A percentile compares a stretch with the other conserved stretches of the same genome.
Conservation (phyloP, 2,888 invertebrate genomes). For the Lasiommata megera region DNA sequence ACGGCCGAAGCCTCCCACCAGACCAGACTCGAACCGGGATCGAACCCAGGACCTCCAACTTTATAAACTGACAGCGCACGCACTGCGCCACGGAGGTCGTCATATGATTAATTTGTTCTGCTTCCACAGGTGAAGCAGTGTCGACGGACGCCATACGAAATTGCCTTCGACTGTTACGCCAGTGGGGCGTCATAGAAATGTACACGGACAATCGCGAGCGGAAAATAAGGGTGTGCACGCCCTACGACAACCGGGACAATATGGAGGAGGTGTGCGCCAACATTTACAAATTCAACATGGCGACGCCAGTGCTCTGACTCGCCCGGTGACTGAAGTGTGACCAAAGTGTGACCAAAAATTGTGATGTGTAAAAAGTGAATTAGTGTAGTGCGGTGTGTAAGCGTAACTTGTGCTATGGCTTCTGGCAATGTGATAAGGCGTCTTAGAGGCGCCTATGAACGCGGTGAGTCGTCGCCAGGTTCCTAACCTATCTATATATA, state of each 20-base stretch:
- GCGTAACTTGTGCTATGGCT: neutral
- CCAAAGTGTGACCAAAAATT: constrained; percentile 3
- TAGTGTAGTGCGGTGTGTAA: neutral
- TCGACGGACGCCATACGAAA: constrained; percentile 93
- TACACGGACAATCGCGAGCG: constrained; percentile 52
- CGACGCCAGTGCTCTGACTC: constrained; percentile 48
- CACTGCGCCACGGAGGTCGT: too few relatives aligned
- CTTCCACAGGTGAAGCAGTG: constrained; percentile 91
- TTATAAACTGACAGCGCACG: too few relatives aligned
- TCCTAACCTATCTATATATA: neutral
- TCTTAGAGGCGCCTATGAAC: neutral
- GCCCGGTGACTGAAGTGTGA: constrained; percentile 36
- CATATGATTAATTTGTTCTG: too few relatives aligned
- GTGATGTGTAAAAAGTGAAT: constrained; percentile 16
- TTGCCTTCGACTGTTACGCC: constrained; percentile 89
- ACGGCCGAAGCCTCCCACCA: too few relatives aligned
- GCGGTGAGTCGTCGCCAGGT: neutral
- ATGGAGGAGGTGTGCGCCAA: constrained; percentile 48
- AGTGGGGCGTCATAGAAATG: constrained; percentile 89
- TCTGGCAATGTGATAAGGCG: neutral
- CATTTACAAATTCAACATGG: constrained; percentile 60
- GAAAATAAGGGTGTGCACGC: constrained; percentile 46
- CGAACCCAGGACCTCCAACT: too few relatives aligned
- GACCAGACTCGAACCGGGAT: too few relatives aligned
- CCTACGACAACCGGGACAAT: constrained; percentile 45